Base-by-base conservation (phyloP, 2,888 invertebrate species). In the Keiferia lycopersicella region DNA sequence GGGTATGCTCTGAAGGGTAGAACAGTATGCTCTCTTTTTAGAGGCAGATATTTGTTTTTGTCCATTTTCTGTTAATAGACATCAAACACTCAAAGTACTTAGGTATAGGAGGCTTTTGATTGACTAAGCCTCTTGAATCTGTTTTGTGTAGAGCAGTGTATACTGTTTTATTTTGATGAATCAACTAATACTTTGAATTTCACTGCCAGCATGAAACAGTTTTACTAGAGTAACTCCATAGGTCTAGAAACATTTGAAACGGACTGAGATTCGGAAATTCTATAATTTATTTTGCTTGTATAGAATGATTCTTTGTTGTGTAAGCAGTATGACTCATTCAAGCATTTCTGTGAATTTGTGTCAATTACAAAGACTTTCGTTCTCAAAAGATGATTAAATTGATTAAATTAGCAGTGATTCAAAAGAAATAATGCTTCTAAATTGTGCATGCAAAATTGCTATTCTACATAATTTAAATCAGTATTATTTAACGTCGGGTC, bases 361-460 rank as follows among this genome's bases (percentile, higher is more conserved):
- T 88, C 88, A 88, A 88, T 88, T 88, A 88, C 71, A 72, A 70
- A 73, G n/a, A 74, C 11, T 2, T 22, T 56, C 1, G 22, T 22
- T 1, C 16, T 22, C 2, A 10, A 7, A 20, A 20, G 8, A 18
- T 51, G 18, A 22, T 45, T 45, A n/a, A 16, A 41, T n/a, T 6
- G 8, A 34, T 14, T 7, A 41, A 41, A 16, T 16, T n/a, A 3
- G 45, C 8, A 16, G 12, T 45, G 2, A 16, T 45, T 45, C n/a
- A n/a, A 45, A 45, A 45, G 4, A 7, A 16, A 34, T 34, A 1
- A 34, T 45, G 16, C n/a, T 3, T 3, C n/a, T 16, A 16, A 16
- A 45, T 45, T 16, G n/a, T 45, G 45, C 45, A 45, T 45, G 45
- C 45, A 2, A 3, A 45, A 45, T 16, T 7, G 16, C 45, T 3